Base-by-base conservation (phyloP, 2,888 invertebrate species). In the Chrysolina americana region DNA sequence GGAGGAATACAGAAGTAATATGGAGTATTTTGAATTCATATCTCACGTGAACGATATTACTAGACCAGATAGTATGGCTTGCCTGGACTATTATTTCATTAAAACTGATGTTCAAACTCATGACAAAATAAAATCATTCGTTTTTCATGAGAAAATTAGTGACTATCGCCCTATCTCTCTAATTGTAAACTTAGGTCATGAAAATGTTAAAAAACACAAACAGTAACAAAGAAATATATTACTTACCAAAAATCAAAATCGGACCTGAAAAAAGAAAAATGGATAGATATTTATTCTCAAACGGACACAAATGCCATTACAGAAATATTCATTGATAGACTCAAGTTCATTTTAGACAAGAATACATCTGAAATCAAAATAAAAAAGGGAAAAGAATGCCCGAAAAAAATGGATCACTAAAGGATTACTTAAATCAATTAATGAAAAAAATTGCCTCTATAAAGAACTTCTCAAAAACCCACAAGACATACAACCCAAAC, bases 321-420 rank as follows among this genome's bases (percentile, higher is more conserved):
- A 44, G 44, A 44, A 44, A 13, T 44, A 44, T 44, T 15, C 44
- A 44, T 44, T 44, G 8, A 44, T 44, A 44, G 8, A 13, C 44
- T 44, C 13, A 15, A 44, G 8, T 44, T 44, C 15, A 44, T 44
- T 44, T 44, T 44, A 44, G 10, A 15, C 44, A 41, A 65, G n/a
- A 65, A 65, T 41, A 65, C 65, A 19, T n/a, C 13, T 11, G 19
- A 13, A n/a, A 65, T 19, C n/a, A 65, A 13, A 36, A 41, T 65
- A 65, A 65, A 19, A 23, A 41, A 41, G n/a, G 1, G 2, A 13
- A n/a, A 41, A 65, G 13, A 41, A 41, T n/a, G 41, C 13, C 19
- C 36, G 65, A 19, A 65, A 65, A 19, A 28, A 65, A 65, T 65
- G 65, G 65, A 41, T 65, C n/a, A 65, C 65, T 2, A 19, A 23